Evolutionary conservation across 2,113 vertebrate genomes (phyloP).

Genomic region (Melanerpes aurifrons): DNA sequence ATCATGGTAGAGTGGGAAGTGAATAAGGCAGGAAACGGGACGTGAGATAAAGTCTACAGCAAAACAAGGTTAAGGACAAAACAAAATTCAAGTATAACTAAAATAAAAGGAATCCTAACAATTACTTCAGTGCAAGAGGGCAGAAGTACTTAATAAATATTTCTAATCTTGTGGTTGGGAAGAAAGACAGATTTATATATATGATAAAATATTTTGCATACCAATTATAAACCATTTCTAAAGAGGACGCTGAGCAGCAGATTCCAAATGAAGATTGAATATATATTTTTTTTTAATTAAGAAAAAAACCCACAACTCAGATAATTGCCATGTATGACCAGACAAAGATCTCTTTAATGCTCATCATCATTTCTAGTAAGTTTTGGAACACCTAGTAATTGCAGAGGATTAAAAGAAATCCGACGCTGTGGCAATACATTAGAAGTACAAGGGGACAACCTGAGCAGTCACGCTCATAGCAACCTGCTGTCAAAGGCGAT

Average conservation of each 20-base stretch:
- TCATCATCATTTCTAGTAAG: neutral
- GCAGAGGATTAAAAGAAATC: neutral
- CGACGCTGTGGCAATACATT: neutral
- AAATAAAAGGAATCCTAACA: conserved; percentile 24
- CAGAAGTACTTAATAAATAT: conserved; percentile 35
- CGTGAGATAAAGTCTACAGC: conserved; percentile 6
- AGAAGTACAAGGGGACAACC: neutral
- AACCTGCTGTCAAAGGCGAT: neutral
- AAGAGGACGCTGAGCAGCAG: conserved; percentile 18
- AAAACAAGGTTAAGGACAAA: neutral
- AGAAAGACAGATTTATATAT: conserved; percentile 38
- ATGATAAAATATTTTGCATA: conserved; percentile 55
- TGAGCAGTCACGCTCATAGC: neutral
- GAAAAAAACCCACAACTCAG: neutral
- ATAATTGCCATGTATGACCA: neutral
- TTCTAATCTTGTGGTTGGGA: neutral
- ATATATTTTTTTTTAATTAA: neutral
- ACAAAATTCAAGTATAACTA: neutral
- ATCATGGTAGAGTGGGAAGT: neutral
- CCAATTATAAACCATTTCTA: conserved; percentile 13
- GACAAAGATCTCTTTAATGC: neutral
- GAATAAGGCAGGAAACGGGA: conserved; percentile 33
- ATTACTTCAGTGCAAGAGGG: conserved; percentile 21
- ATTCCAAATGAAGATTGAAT: conserved; percentile 41
- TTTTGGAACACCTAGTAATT: neutral